phyloP scores from a whole-genome alignment of 2,113 vertebrate genomes.

The Notarius lentiginosus region DNA sequence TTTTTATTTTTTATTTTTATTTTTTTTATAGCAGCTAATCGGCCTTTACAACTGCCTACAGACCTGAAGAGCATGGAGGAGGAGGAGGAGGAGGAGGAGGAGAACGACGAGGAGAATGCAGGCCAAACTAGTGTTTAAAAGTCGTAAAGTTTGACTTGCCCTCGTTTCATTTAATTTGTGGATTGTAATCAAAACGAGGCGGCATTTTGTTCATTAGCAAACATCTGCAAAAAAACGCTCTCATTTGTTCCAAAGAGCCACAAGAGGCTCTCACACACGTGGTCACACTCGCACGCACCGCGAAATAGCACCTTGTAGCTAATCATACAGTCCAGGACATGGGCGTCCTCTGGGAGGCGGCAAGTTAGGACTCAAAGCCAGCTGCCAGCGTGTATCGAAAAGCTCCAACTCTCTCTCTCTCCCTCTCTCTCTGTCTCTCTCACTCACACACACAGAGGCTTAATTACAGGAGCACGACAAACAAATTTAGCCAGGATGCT shows the following conservation, averaged over 20 bases:
- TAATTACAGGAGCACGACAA: constrained; percentile 80
- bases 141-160: neutral
- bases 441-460: constrained; percentile 61
- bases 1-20: neutral
- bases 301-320: constrained; percentile 53
- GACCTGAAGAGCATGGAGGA: constrained; percentile 55
- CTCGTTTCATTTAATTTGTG: neutral
- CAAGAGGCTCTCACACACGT: neutral
- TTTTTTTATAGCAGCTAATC: constrained; percentile 51
- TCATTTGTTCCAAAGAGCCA: neutral
- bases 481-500: constrained; percentile 82
- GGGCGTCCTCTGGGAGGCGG: constrained; percentile 46
- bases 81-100: constrained; percentile 57
- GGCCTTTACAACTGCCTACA: constrained; percentile 61
- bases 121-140: neutral
- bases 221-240: neutral
- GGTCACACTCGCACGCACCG: constrained; percentile 32
- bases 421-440: constrained; percentile 34
- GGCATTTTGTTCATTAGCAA: neutral
- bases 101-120: constrained; percentile 48
- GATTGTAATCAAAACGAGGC: neutral
- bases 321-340: constrained; percentile 44
- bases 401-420: constrained; percentile 59
- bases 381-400: constrained; percentile 74
- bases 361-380: constrained; percentile 62